These are phyloP conservation scores for Cryptomyrus ogoouensis DNA, from an alignment of 2,113 vertebrate genomes.

Conservation along the genomic window DNA sequence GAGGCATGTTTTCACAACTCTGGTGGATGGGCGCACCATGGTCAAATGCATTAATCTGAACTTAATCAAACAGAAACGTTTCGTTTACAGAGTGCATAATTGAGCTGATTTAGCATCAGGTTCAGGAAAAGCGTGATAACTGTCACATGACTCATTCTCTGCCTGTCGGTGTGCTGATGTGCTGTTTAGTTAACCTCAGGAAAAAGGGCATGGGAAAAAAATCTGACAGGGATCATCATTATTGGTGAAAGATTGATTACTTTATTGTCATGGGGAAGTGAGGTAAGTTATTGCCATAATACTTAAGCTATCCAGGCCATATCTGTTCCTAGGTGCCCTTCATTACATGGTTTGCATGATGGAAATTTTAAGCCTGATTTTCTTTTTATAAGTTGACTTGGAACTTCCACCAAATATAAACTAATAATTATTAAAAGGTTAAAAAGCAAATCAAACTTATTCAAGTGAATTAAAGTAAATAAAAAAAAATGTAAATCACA, in stretches of 20 bases:
- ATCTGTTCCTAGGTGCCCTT: not conserved
- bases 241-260: conserved; percentile 27
- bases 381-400: not conserved
- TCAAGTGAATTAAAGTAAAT: not conserved
- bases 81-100: conserved; percentile 45
- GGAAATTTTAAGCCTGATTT: not conserved
- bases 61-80: conserved; percentile 77
- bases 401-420: not conserved
- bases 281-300: conserved; percentile 1
- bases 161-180: conserved; percentile 33
- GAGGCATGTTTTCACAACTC: conserved; percentile 46
- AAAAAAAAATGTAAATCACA: not conserved
- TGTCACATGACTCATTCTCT: conserved; percentile 46
- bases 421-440: not conserved
- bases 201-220: not conserved
- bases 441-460: not conserved
- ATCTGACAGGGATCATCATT: conserved; percentile 15
- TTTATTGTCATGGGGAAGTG: conserved; percentile 23
- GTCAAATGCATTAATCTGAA: conserved; percentile 65
- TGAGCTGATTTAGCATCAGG: conserved; percentile 45
- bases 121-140: conserved; percentile 35
- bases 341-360: not conserved
- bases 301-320: not conserved
- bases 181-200: conserved; percentile 29
- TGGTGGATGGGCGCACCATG: conserved; percentile 57